These are phyloP conservation scores for Platyrinchus mystaceus DNA, from an alignment of 2,797 vertebrate species.

Conservation along the genomic window DNA sequence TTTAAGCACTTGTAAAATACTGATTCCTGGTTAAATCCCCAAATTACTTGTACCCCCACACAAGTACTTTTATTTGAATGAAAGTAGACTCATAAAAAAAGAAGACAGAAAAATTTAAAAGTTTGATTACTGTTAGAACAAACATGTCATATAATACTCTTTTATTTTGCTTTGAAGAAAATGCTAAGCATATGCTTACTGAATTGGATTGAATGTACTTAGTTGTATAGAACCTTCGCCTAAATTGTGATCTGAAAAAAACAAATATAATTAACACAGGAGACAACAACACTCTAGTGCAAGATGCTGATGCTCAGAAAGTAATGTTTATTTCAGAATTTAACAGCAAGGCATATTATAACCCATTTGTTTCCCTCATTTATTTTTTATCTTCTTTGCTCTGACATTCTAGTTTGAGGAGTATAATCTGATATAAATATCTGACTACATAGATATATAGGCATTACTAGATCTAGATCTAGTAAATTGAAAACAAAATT, in stretches of 20 bases:
- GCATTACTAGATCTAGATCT: neutral
- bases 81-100: neutral
- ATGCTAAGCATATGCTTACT: neutral
- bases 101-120: neutral
- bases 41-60: accelerated
- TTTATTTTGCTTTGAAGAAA: neutral
- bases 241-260: neutral
- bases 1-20: neutral
- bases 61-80: neutral
- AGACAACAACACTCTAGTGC: neutral
- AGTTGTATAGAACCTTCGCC: neutral
- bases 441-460: neutral
- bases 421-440: neutral
- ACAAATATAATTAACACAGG: neutral
- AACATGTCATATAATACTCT: neutral
- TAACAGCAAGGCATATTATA: neutral
- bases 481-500: neutral
- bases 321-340: neutral
- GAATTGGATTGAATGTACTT: neutral
- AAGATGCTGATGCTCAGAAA: neutral
- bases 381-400: neutral
- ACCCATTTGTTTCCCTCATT: neutral
- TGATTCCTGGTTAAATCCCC: neutral
- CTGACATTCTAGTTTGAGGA: neutral
- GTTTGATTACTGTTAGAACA: neutral